These are phyloP conservation scores for Schizotus pectinicornis DNA, from an alignment of 2,888 invertebrate genomes.

Conservation along the genomic window DNA sequence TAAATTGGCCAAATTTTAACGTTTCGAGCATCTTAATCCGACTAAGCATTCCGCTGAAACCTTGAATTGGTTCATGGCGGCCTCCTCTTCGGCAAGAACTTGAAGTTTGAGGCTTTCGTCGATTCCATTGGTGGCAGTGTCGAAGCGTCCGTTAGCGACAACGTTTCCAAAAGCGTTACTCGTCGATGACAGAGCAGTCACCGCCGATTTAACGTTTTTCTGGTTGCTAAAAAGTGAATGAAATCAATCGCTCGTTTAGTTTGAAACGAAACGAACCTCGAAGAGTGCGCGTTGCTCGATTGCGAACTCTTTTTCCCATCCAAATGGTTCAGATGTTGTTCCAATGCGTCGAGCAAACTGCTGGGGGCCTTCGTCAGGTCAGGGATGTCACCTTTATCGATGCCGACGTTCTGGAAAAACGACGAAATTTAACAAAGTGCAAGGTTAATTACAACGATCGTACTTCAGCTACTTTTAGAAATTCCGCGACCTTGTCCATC, in stretches of 20 bases:
- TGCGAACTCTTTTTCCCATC: conserved; percentile 91
- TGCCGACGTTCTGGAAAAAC: conserved; percentile 86
- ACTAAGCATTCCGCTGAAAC: conserved; percentile 57
- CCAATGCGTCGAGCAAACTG: conserved; percentile 95
- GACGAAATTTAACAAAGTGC: not conserved
- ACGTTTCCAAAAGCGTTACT: conserved; percentile 88
- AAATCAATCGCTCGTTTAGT: not conserved
- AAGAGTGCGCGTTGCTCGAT: conserved; percentile 29
- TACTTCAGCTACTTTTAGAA: conserved; percentile 81
- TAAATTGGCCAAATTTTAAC: not conserved
- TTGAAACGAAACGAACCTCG: conserved; percentile 27
- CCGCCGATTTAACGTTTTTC: conserved; percentile 88
- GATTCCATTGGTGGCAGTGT: conserved; percentile 71
- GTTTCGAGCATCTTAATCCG: not conserved
- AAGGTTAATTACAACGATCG: conserved; percentile 21
- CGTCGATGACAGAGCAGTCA: conserved; percentile 86
- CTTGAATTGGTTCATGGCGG: conserved; percentile 94
- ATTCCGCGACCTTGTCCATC: conserved; percentile 99
- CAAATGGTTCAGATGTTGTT: conserved; percentile 91
- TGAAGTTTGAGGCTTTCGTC: conserved; percentile 86
- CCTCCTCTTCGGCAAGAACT: conserved; percentile 94
- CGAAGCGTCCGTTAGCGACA: conserved; percentile 61
- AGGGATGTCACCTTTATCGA: conserved; percentile 99
- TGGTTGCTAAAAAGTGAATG: conserved; percentile 67
- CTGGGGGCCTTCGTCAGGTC: conserved; percentile 98